These are phyloP conservation scores for Accipiter fasciatus DNA, from an alignment of 2,797 vertebrate genomes.

Conservation along the genomic window DNA sequence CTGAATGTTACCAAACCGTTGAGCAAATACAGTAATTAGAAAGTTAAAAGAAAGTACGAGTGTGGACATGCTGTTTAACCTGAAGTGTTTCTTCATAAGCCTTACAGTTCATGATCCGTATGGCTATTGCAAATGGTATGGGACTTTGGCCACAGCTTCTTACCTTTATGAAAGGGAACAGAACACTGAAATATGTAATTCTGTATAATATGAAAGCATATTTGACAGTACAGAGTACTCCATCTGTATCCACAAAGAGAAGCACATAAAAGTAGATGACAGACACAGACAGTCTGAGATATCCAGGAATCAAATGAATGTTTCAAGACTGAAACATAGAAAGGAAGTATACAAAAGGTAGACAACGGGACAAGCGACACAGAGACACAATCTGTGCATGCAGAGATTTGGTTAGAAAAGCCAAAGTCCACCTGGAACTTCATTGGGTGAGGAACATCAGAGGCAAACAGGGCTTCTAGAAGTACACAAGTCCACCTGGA, in stretches of 20 bases:
- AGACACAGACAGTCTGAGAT: not conserved
- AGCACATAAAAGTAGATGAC: not conserved
- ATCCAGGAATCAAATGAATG: not conserved
- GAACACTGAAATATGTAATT: not conserved
- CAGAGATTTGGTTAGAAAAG: not conserved
- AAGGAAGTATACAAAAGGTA: not conserved
- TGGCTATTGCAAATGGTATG: not conserved
- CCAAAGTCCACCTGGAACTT: not conserved
- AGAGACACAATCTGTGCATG: not conserved
- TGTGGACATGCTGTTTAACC: too few relatives aligned
- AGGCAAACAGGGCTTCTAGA: not conserved
- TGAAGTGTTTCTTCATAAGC: not conserved
- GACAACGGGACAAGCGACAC: not conserved
- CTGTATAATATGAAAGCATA: not conserved
- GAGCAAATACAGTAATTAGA: not conserved
- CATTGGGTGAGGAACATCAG: not conserved
- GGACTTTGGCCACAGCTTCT: not conserved
- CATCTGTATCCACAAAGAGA: not conserved
- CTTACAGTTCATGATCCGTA: fast-evolving
- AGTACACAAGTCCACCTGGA: not conserved
- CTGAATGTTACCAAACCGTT: not conserved
- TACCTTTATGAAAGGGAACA: not conserved
- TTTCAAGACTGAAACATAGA: not conserved
- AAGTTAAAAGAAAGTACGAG: not conserved
- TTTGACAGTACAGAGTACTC: not conserved